Conservation (phyloP, 2,888 invertebrate genomes). For the Ptychoptera contaminata region DNA sequence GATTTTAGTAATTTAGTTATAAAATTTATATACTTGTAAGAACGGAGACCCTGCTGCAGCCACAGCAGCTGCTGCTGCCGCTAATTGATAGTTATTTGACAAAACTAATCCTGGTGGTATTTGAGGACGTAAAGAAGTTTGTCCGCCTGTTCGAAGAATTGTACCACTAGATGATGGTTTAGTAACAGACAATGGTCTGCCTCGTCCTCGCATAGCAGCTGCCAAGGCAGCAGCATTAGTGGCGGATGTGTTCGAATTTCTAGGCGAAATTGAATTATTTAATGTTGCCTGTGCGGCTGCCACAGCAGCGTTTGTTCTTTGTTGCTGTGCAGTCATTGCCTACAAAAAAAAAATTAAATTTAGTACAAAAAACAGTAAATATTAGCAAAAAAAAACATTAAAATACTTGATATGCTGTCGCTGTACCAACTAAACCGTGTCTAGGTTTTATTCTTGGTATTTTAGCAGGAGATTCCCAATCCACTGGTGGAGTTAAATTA, state of each 20-base stretch:
- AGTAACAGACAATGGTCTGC: conserved; percentile 21
- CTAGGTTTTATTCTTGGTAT: conserved; percentile 47
- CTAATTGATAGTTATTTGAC: conserved; percentile 27
- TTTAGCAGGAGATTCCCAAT: conserved; percentile 90
- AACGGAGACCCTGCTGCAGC: conserved; percentile 16
- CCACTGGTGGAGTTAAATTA: conserved; percentile 72
- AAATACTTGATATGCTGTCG: conserved; percentile 30
- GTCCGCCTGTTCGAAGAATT: conserved; percentile 6
- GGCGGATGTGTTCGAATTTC: too few species aligned
- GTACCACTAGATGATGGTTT: conserved; percentile 17
- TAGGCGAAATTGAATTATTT: not conserved
- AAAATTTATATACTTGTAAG: conserved; percentile 23
- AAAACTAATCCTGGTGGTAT: conserved; percentile 23
- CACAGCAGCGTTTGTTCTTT: conserved; percentile 16
- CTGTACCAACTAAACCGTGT: conserved; percentile 30
- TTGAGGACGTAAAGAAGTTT: conserved; percentile 13
- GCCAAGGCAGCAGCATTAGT: conserved; percentile 4
- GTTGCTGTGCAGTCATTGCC: conserved; percentile 32
- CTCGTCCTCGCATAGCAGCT: conserved; percentile 9
- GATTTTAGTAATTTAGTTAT: conserved; percentile 2
- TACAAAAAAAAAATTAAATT: conserved; percentile 8
- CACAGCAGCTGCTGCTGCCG: conserved; percentile 13
- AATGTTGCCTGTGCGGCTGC: conserved; percentile 8
- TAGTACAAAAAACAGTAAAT: not conserved
- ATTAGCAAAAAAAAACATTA: not conserved